Evolutionary conservation across 1,140 invertebrate genomes (phyloP), one percentile per base, ranked within the genome.

Genomic region (Globodera rostochiensis): DNA sequence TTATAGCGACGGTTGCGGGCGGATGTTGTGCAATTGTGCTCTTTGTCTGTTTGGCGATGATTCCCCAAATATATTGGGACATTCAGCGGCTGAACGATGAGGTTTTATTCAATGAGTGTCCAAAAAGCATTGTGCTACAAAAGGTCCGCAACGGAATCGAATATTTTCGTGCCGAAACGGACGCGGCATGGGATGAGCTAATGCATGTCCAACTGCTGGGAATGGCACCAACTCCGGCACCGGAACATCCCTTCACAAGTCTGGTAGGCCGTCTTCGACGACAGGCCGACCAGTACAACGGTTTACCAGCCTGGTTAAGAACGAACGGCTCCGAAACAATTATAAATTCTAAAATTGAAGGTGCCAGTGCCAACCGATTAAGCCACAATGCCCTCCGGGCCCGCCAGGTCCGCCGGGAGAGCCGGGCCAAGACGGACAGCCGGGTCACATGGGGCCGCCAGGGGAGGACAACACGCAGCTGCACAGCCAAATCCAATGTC

Each of bases 341-440:
- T 7, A 50, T 25, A 77, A 77, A 66, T 69, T 60, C 8, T 13
- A 11, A 46, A 64, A 77, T 57, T 64, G 15, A 60, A 76, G 76
- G 76, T 78, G 86, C 53, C 87, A 88, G 69, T 86, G 86, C 73
- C 84, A 86, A 57, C 85, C 85, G 19, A 75, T 71, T 21, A 88
- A 88, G 66, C 85, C 86, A n/a, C 74, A 57, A n/a, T 87, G 79
- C 15, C 79, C 79, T 25, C 79, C 79, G 15, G 79, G 79, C 45
- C 79, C 79, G n/a, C 81, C 81, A 11, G 80, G 80, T 11, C 76
- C 80, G 74, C 80, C 80, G 25, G 80, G 80, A 8, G 74, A 46
- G 19, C 73, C 80, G n/a, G 80, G 80, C 5, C 64, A 69, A 25
- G 74, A 79, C 46, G 81, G 81, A 46, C 45, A 50, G 46, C 74